These are phyloP conservation scores for Neopelma chrysocephalum DNA, from an alignment of 2,797 vertebrate species.

Conservation along the genomic window DNA sequence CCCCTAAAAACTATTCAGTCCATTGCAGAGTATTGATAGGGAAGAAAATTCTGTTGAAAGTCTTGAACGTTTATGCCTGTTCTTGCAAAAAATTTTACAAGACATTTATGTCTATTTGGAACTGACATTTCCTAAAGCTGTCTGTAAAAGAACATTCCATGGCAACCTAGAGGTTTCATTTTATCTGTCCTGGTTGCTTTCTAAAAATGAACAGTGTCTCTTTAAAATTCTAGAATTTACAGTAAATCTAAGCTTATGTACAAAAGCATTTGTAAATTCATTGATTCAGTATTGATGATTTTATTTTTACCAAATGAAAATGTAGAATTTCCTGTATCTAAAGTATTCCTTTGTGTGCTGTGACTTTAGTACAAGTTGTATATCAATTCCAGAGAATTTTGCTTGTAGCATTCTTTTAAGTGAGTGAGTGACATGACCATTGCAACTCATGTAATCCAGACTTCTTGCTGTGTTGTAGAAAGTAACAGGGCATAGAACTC, in stretches of 20 bases:
- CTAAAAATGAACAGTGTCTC: neutral
- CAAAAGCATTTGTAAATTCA: neutral
- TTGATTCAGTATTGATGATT: neutral
- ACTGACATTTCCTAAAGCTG: neutral
- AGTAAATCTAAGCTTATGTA: neutral
- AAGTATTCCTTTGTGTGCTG: neutral
- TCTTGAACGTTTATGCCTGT: neutral
- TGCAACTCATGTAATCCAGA: neutral
- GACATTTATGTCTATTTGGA: neutral
- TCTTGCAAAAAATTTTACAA: neutral
- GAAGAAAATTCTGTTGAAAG: neutral
- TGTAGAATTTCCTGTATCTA: neutral
- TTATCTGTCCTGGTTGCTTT: neutral
- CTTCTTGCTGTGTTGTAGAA: neutral
- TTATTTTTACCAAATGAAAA: neutral
- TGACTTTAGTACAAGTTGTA: neutral
- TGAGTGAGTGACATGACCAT: neutral
- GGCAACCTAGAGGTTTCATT: neutral
- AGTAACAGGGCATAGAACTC: neutral
- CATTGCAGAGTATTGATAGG: neutral
- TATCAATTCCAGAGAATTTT: neutral
- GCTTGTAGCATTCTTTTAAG: neutral
- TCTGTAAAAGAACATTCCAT: neutral
- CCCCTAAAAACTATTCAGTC: neutral
- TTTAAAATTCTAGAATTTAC: neutral